Percentiles rank a stretch among this genome's conserved stretches.
These are phyloP conservation scores for Cricetomys ansorgei DNA, from an alignment of 2,113 vertebrate species.

Conservation along the genomic window DNA sequence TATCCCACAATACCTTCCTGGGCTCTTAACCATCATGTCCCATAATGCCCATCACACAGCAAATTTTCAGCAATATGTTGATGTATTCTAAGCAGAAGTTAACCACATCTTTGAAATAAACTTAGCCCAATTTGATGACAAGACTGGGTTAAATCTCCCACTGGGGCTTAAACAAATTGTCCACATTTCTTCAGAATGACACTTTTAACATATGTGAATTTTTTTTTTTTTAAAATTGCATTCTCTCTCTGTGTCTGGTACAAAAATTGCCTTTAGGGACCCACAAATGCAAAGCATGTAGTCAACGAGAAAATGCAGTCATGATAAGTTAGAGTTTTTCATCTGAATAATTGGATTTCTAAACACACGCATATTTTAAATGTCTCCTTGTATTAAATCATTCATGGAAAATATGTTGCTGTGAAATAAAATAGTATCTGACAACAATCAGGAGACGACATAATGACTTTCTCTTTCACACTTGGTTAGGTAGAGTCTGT, in stretches of 20 bases:
- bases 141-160: neutral
- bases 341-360: constrained; percentile 54
- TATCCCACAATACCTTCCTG: neutral
- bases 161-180: neutral
- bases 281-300: neutral
- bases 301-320: constrained; percentile 1
- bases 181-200: neutral
- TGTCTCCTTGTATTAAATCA: constrained; percentile 75
- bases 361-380: constrained; percentile 59
- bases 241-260: neutral
- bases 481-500: constrained; percentile 21
- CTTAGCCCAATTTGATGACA: neutral
- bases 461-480: constrained; percentile 60
- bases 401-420: constrained; percentile 49
- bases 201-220: neutral
- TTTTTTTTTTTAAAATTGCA: neutral
- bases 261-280: neutral
- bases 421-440: constrained; percentile 58
- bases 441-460: neutral
- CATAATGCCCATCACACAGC: neutral
- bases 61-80: too few relatives aligned
- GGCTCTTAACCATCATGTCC: fast-evolving
- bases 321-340: neutral
- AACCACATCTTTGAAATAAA: neutral
- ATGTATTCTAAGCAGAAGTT: neutral